Evolutionary conservation across 2,797 vertebrate species (phyloP).

Genomic region (Balearica regulorum): DNA sequence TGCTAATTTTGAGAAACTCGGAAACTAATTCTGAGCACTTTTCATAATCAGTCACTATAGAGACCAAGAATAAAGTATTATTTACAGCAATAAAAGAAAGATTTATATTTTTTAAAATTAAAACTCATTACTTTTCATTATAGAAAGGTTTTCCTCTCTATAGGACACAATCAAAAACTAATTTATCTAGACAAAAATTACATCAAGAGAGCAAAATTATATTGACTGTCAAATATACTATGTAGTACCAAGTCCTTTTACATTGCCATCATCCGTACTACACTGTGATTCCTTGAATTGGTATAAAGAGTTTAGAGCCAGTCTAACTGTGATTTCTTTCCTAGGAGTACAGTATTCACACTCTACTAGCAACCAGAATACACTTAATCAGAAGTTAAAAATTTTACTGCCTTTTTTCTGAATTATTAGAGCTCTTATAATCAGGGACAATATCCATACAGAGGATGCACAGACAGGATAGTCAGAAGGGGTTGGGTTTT

Average conservation of each 20-base stretch:
- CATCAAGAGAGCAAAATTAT: not conserved
- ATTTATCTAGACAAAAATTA: not conserved
- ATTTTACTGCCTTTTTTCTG: not conserved
- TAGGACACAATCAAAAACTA: not conserved
- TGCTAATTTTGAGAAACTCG: not conserved
- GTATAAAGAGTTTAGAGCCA: not conserved
- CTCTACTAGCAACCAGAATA: not conserved
- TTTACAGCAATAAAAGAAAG: not conserved
- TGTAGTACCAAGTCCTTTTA: not conserved
- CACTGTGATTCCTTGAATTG: not conserved
- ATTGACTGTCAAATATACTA: not conserved
- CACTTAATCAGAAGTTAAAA: not conserved
- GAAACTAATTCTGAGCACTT: not conserved
- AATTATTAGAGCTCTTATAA: not conserved
- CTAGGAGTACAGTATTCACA: not conserved
- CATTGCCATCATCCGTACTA: not conserved
- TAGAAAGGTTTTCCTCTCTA: not conserved
- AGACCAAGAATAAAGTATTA: not conserved
- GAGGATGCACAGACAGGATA: not conserved
- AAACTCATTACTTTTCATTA: not conserved
- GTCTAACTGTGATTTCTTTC: not conserved
- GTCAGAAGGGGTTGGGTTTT: not conserved
- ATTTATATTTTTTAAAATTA: not conserved
- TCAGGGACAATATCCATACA: not conserved
- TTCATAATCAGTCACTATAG: not conserved